Conservation (phyloP, 2,797 vertebrate genomes). For the Callimico goeldii region DNA sequence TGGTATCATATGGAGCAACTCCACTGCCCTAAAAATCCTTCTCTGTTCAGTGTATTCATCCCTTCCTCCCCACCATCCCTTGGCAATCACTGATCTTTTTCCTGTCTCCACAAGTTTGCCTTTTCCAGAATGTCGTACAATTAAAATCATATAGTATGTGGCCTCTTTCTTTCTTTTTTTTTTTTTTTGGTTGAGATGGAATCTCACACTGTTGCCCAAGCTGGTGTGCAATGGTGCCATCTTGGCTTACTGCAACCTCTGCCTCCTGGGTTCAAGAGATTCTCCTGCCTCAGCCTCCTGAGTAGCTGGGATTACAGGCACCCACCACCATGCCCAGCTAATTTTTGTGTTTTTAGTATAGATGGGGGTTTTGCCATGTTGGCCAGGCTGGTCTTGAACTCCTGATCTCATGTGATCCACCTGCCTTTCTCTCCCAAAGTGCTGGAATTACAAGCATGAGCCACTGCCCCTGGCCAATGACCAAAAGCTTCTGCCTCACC, state of each 20-base stretch:
- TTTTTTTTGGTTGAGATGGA: too few relatives aligned
- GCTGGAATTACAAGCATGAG: background rate
- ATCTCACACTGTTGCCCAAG: too few relatives aligned
- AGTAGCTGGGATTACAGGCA: background rate
- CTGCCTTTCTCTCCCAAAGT: background rate
- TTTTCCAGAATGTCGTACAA: background rate
- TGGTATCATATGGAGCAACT: background rate
- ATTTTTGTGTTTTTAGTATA: background rate
- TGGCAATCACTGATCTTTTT: background rate
- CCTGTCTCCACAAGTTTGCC: background rate
- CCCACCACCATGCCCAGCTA: background rate
- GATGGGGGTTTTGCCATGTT: background rate
- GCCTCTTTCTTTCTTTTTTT: background rate
- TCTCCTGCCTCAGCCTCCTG: too few relatives aligned
- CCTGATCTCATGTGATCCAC: background rate
- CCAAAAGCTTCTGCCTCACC: background rate
- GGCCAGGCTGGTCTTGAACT: background rate
- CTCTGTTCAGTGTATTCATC: background rate
- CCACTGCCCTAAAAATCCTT: background rate
- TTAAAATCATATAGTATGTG: background rate
- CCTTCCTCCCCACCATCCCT: background rate
- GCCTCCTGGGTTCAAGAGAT: too few relatives aligned
- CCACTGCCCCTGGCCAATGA: accelerated
- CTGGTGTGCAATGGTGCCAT: too few relatives aligned
- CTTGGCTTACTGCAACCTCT: too few relatives aligned